These are phyloP conservation scores for Nasonia longicornis DNA, from an alignment of 1,140 invertebrate genomes.

Conservation along the genomic window DNA sequence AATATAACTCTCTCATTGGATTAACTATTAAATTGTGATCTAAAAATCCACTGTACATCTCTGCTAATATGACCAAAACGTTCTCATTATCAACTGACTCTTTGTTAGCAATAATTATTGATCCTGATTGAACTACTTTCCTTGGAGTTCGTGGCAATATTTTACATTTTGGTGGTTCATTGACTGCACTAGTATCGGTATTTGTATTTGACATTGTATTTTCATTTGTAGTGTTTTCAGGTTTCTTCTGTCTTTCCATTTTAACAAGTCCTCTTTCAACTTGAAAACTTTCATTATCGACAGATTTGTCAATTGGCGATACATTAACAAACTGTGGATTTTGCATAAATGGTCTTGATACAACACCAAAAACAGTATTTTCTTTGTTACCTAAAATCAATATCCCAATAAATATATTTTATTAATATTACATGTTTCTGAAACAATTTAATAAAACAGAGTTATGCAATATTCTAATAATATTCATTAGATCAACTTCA, in stretches of 20 bases:
- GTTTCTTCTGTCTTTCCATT: conserved; percentile 58
- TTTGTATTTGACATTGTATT: conserved; percentile 35
- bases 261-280: conserved; percentile 58
- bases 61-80: conserved; percentile 64
- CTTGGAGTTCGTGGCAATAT: conserved; percentile 43
- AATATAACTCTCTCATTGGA: conserved; percentile 73
- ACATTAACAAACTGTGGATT: conserved; percentile 60
- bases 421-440: not conserved
- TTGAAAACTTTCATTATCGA: conserved; percentile 54
- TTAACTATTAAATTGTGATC: conserved; percentile 70
- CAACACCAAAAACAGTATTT: conserved; percentile 54
- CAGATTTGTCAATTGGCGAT: conserved; percentile 52
- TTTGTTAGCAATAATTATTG: conserved; percentile 56
- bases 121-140: conserved; percentile 46
- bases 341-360: conserved; percentile 52
- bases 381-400: conserved; percentile 48
- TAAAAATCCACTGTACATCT: conserved; percentile 67
- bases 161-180: not conserved
- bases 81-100: conserved; percentile 61
- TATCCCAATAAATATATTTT: conserved; percentile 24
- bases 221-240: conserved; percentile 43
- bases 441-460: not conserved
- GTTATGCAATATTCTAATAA: conserved; percentile 12
- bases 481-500: no score
- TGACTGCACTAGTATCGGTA: not conserved